phyloP scores from a whole-genome alignment of 1,140 invertebrate genomes.

The Drosophila pectinifera region DNA sequence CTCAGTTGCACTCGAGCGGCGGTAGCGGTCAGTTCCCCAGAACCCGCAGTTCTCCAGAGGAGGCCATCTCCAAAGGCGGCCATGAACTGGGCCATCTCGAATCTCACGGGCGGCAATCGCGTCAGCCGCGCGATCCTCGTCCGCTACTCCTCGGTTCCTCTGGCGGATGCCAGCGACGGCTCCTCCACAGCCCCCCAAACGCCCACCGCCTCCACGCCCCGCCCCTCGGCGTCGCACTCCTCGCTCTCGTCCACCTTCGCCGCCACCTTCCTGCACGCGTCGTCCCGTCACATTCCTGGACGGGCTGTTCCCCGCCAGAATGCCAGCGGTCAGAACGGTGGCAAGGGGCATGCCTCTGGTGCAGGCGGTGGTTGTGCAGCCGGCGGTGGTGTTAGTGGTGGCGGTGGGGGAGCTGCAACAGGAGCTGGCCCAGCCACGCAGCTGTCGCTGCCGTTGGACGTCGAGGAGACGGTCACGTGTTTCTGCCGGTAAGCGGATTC shows the following conservation, averaged over 20 bases:
- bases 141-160: slow-evolving; percentile 80
- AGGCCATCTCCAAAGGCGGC: slow-evolving; percentile 14
- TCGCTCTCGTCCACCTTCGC: slow-evolving; percentile 85
- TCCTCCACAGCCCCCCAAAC: slow-evolving; percentile 83
- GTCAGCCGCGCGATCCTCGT: slow-evolving; percentile 83
- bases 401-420: slow-evolving; percentile 11
- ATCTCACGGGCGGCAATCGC: slow-evolving; percentile 82
- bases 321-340: slow-evolving; percentile 42
- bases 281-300: slow-evolving; percentile 70
- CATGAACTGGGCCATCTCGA: slow-evolving; percentile 84
- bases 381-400: background rate
- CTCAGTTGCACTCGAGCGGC: slow-evolving; percentile 64
- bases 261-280: slow-evolving; percentile 82
- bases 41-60: slow-evolving; percentile 9
- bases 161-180: slow-evolving; percentile 60
- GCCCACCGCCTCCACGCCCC: slow-evolving; percentile 60
- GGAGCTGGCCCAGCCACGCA: slow-evolving; percentile 41
- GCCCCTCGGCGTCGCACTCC: slow-evolving; percentile 81
- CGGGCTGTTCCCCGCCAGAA: slow-evolving; percentile 69
- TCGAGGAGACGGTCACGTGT: slow-evolving; percentile 90
- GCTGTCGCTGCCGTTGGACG: slow-evolving; percentile 87
- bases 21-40: slow-evolving; percentile 45
- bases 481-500: slow-evolving; percentile 88
- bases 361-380: slow-evolving; percentile 15
- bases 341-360: slow-evolving; percentile 26